A percentile compares a stretch with the other conserved stretches of the same genome.
Conservation (phyloP, 2,113 vertebrate genomes). For the Tringa solitaria region DNA sequence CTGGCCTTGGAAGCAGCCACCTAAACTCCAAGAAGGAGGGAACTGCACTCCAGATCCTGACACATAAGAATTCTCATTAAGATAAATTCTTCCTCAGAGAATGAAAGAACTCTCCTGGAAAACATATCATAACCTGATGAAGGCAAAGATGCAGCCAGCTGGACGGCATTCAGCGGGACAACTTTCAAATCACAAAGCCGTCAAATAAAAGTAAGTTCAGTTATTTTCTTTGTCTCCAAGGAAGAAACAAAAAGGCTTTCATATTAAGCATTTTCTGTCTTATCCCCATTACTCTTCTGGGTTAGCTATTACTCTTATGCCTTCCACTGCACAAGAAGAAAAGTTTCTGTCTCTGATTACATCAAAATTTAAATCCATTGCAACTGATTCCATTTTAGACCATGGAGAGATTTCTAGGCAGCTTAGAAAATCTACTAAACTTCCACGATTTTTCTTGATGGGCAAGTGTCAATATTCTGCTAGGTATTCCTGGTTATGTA, state of each 20-base stretch:
- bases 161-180: neutral
- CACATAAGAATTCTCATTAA: neutral
- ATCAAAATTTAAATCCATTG: neutral
- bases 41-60: neutral
- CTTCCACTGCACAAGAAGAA: neutral
- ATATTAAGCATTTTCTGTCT: neutral
- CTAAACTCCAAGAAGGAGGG: neutral
- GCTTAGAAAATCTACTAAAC: neutral
- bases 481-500: neutral
- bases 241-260: neutral
- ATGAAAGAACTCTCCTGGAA: neutral
- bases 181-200: neutral
- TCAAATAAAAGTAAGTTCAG: neutral
- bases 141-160: neutral
- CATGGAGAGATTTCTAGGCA: neutral
- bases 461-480: neutral
- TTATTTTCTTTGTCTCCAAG: neutral
- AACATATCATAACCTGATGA: neutral
- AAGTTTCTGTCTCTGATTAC: neutral
- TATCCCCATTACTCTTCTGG: neutral
- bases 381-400: neutral
- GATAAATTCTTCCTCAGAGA: neutral
- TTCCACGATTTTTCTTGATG: neutral
- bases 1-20: neutral
- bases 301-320: neutral